Evolutionary conservation across 1,140 invertebrate species (phyloP), one percentile per base, ranked within the genome.

Genomic region (Lethocerus indicus): DNA sequence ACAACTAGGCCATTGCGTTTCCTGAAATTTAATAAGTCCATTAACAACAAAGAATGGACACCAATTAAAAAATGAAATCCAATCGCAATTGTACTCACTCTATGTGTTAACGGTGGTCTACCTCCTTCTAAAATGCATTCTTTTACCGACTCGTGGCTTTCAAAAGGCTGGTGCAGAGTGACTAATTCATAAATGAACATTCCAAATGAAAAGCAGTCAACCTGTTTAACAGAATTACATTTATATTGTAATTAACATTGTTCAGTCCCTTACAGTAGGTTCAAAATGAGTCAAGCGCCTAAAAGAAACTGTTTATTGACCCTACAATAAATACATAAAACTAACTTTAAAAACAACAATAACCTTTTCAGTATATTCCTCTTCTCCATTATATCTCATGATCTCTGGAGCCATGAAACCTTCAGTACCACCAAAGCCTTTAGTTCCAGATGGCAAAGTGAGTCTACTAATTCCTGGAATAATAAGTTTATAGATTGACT

Each of bases 361-460:
- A 54, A 84, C 85, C 72, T 97, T 98, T 63, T 97, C 92, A 0
- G 92, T 97, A 59, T 98, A 99, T 57, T 95, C 93, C 64, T 97
- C 91, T 64, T 98, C 94, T 0, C 95, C 95, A 64, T 97, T 97
- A 64, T 92, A 94, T 42, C 88, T 75, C 67, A 98, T 90, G 52
- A 98, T 98, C 69, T 98, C 94, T 0, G 94, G 95, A 12, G 95
- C 95, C 87, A 98, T 98, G 62, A 97, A 99, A 1, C 92, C 91
- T 65, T 93, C 88, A 0, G 89, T 93, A 1, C 90, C 95, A 9
- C 92, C 95, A 70, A 96, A 98, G 5, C 95, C 94, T 65, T 97
- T 97, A 0, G 89, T 89, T 18, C 91, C 87, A 14, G 87, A 88
- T 9, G 90, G 85, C 46, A 85, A 69, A 1, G 87, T 85, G 44